These are phyloP conservation scores for Onchidella celtica DNA, from an alignment of 2,888 invertebrate genomes.

Conservation along the genomic window DNA sequence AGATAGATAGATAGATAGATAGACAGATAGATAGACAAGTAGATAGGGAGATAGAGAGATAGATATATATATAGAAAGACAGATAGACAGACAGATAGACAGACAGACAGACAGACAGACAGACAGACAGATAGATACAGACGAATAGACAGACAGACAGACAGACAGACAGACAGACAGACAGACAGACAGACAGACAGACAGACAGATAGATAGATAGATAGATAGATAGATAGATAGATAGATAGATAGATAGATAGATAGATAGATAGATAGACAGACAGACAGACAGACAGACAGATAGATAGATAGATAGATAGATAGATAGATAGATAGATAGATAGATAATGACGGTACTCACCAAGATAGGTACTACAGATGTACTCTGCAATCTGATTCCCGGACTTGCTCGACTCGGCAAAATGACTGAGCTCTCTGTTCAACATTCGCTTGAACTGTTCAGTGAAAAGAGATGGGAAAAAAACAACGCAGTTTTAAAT, in stretches of 20 bases:
- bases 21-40: background rate
- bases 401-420: constrained; percentile 99
- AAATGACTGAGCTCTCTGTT: constrained; percentile 99
- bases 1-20: background rate
- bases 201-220: background rate
- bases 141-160: background rate
- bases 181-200: background rate
- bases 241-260: background rate
- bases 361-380: constrained; percentile 99
- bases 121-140: background rate
- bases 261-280: no score
- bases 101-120: background rate
- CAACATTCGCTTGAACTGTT: constrained; percentile 99
- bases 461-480: background rate
- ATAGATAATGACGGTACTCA: constrained; percentile 85
- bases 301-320: background rate
- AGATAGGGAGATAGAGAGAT: background rate
- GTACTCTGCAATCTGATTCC: constrained; percentile 99
- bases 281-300: background rate
- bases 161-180: background rate
- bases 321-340: background rate
- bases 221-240: background rate
- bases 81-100: background rate
- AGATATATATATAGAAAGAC: background rate
- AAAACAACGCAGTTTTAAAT: no score